Evolutionary conservation across 2,113 vertebrate genomes (phyloP).

Genomic region (Strix uralensis): DNA sequence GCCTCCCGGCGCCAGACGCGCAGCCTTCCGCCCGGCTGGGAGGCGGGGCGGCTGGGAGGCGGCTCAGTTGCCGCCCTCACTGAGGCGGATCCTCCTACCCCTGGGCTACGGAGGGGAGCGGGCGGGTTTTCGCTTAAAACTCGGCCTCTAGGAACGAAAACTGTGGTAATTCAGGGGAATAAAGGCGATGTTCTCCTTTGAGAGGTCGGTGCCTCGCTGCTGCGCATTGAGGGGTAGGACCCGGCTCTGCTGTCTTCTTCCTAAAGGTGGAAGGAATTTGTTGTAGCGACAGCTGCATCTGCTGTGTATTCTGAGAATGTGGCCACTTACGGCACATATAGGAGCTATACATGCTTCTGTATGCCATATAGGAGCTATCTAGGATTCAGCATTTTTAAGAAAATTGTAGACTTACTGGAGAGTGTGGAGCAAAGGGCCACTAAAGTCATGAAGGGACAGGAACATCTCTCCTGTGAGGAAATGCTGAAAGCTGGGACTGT

Average conservation of each 20-base stretch:
- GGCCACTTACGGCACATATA: rapidly evolving
- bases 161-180: rapidly evolving
- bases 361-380: not conserved
- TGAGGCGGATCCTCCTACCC: not conserved
- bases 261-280: not conserved
- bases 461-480: not conserved
- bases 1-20: not conserved
- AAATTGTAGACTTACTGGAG: not conserved
- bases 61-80: not conserved
- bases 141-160: rapidly evolving
- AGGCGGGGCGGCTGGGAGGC: rapidly evolving
- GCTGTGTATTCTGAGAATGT: not conserved
- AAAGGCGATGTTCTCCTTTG: no score
- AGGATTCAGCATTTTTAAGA: not conserved
- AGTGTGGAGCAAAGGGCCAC: not conserved
- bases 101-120: rapidly evolving
- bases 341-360: not conserved
- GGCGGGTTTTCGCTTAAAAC: rapidly evolving
- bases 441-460: not conserved
- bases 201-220: not conserved
- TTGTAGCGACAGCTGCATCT: no score
- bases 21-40: not conserved
- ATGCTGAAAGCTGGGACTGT: not conserved
- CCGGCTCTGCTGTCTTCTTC: not conserved
- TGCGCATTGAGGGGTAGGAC: not conserved